Percentiles rank a stretch among this genome's conserved stretches.
phyloP scores from a whole-genome alignment of 1,140 invertebrate species.

The Drosophila melanogaster region Release_6_plus_ISO1_MT NT_033777.3:22183501-22184000 shows the following conservation, averaged over 20 bases:
- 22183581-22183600: slow-evolving; percentile 11
- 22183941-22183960: slow-evolving; percentile 79
- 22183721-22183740: slow-evolving; percentile 76
- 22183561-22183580: background rate
- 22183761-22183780: slow-evolving; percentile 20
- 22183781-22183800: slow-evolving; percentile 8
- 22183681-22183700: slow-evolving; percentile 73
- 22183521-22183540: background rate
- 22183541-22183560: slow-evolving; percentile 3
- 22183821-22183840: slow-evolving; percentile 57
- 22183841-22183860: slow-evolving; percentile 80
- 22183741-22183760: slow-evolving; percentile 47
- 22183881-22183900: slow-evolving; percentile 73
- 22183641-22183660: slow-evolving; percentile 73
- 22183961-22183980: slow-evolving; percentile 82
- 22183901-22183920: slow-evolving; percentile 32
- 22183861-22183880: slow-evolving; percentile 81
- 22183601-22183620: slow-evolving; percentile 14
- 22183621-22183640: slow-evolving; percentile 16
- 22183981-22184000: slow-evolving; percentile 62
- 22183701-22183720: slow-evolving; percentile 62
- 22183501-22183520: background rate
- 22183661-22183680: slow-evolving; percentile 39
- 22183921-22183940: slow-evolving; percentile 65
- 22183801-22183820: slow-evolving; percentile 39